phyloP scores from a whole-genome alignment of 2,113 vertebrate genomes.

The Boleophthalmus pectinirostris region DNA sequence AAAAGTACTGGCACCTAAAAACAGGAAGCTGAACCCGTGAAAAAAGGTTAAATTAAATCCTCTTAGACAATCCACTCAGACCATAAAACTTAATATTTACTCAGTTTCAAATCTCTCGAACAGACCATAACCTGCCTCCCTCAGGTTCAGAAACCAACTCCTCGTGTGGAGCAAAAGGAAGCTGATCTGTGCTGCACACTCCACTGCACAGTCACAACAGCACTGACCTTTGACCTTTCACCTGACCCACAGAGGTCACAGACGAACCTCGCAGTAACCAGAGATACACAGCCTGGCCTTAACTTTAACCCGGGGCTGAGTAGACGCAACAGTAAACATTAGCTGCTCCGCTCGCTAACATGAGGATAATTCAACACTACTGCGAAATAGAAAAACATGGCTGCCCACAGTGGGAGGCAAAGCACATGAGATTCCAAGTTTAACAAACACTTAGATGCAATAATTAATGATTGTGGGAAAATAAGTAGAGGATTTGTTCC shows the following conservation, averaged over 20 bases:
- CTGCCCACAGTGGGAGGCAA: not conserved
- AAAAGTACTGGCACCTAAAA: not conserved
- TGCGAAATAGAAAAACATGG: not conserved
- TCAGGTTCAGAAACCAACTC: slow-evolving; percentile 27
- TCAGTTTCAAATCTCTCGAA: not conserved
- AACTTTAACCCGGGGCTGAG: slow-evolving; percentile 45
- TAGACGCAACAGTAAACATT: slow-evolving; percentile 70
- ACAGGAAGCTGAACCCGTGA: not conserved
- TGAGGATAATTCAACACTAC: slow-evolving; percentile 19
- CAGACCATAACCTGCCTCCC: slow-evolving; percentile 14
- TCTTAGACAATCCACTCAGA: not conserved
- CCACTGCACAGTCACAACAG: slow-evolving; percentile 71
- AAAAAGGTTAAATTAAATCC: not conserved
- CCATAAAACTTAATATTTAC: not conserved
- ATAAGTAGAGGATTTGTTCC: not conserved
- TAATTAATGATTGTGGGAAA: slow-evolving; percentile 2
- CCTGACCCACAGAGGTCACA: slow-evolving; percentile 50
- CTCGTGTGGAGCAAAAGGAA: slow-evolving; percentile 49
- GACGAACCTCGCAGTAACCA: slow-evolving; percentile 63
- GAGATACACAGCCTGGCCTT: slow-evolving; percentile 60
- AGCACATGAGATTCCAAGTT: not conserved
- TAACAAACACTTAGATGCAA: slow-evolving; percentile 1
- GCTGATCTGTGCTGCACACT: slow-evolving; percentile 45
- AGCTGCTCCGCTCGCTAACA: slow-evolving; percentile 27
- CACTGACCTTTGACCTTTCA: slow-evolving; percentile 52